Evolutionary conservation across 2,888 invertebrate species (phyloP).

Genomic region (Dicyrtomina minuta): DNA sequence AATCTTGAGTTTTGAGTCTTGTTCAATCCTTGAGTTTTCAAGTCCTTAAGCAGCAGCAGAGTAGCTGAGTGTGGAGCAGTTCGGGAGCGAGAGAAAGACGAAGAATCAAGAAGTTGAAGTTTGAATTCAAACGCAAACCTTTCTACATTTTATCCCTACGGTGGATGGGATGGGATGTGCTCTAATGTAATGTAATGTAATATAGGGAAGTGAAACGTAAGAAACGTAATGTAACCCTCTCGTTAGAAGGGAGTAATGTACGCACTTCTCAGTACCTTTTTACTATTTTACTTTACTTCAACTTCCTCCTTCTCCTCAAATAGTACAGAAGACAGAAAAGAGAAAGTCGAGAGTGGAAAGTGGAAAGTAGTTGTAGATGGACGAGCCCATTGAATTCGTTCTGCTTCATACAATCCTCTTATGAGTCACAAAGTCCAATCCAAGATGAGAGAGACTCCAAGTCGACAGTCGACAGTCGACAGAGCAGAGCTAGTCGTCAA

Average conservation of each 20-base stretch:
- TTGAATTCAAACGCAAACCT: conserved; percentile 1
- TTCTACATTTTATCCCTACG: background rate
- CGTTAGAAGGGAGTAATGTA: conserved; percentile 8
- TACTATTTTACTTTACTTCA: background rate
- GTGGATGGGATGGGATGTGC: background rate
- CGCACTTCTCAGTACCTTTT: conserved; percentile 7
- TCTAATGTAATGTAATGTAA: background rate
- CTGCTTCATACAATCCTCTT: conserved; percentile 22
- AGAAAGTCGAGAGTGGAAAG: background rate
- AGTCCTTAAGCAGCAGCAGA: too few relatives aligned
- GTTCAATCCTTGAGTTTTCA: background rate
- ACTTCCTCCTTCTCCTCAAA: background rate
- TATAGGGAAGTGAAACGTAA: background rate
- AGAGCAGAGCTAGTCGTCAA: background rate
- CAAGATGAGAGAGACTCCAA: background rate
- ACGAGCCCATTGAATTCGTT: conserved; percentile 16
- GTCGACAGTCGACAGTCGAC: too few relatives aligned
- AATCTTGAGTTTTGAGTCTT: background rate
- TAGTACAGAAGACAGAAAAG: background rate
- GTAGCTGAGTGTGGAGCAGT: too few relatives aligned
- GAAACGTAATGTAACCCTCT: conserved; percentile 10
- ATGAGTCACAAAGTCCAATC: conserved; percentile 9
- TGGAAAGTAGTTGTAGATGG: too few relatives aligned
- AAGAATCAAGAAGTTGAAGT: conserved; percentile 14
- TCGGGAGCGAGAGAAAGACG: background rate